Evolutionary conservation across 2,888 invertebrate genomes (phyloP), one percentile per base, ranked within the genome.

Genomic region (Galerucella nymphaeae): DNA sequence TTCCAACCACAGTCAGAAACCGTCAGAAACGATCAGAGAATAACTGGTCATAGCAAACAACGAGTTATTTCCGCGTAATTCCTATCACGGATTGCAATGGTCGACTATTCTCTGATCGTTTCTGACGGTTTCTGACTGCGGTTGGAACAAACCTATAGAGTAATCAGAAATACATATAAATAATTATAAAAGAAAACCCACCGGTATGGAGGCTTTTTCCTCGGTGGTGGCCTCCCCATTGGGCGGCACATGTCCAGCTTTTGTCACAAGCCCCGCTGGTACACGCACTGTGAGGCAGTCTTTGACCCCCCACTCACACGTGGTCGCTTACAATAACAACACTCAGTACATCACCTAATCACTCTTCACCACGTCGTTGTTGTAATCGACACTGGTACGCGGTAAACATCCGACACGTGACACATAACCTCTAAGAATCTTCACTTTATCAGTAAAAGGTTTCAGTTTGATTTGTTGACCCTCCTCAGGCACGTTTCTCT

Each of bases 151-250:
- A n/a, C n/a, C n/a, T n/a, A n/a, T n/a, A n/a, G n/a, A 38, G 30
- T 30, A 30, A 30, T 30, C 16, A 16, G 8, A 53, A 18, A 16
- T 3, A 53, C 8, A 10, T 18, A 53, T 18, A 18, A 9, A 50
- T 50, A n/a, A 16, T 8, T 42, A 30, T 53, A 30, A 59, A 18
- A 16, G 16, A 2, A 20, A 59, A 72, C 84, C 84, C 83, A 86
- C 86, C 86, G 86, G 86, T 84, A 86, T 84, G 84, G 86, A 86
- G 84, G 86, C 86, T 85, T 86, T 86, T 82, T 86, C 86, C 85
- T 86, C 86, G 86, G 85, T 82, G 86, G 86, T 82, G 86, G 86
- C 86, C 84, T 86, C 86, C 86, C 86, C 85, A 83, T 86, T 85
- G 81, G 86, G 85, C 83, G 86, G 86, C 85, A 87, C 86, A 86